phyloP scores from a whole-genome alignment of 2,888 invertebrate species.

The Abrostola tripartita region DNA sequence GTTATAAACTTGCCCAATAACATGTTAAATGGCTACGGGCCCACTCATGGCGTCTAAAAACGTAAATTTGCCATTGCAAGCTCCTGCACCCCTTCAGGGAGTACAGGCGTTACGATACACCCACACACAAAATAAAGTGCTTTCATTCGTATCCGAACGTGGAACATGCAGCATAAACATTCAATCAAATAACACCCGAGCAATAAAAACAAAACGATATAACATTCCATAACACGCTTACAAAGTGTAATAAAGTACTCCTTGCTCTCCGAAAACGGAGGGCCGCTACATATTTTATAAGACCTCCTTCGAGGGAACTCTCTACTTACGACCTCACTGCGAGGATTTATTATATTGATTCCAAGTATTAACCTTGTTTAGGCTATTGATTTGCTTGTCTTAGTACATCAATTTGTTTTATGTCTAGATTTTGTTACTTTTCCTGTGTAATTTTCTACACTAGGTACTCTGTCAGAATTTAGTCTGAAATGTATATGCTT shows the following conservation, averaged over 20 bases:
- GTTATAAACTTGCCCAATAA: too few species aligned
- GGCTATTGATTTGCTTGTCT: slow-evolving; percentile 29
- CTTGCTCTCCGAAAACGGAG: slow-evolving; percentile 25
- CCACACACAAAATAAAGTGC: background rate
- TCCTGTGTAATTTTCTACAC: background rate
- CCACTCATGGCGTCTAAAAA: too few species aligned
- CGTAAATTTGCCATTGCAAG: too few species aligned
- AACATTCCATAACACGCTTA: slow-evolving; percentile 42
- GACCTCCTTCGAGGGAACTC: slow-evolving; percentile 32
- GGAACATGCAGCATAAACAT: slow-evolving; percentile 23
- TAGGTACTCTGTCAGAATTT: too few species aligned
- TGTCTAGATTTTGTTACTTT: background rate
- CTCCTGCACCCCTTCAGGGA: too few species aligned
- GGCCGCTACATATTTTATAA: slow-evolving; percentile 54
- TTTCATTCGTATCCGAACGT: slow-evolving; percentile 1
- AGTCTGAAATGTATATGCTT: too few species aligned
- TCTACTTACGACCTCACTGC: slow-evolving; percentile 34
- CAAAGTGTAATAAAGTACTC: slow-evolving; percentile 48
- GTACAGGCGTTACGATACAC: too few species aligned
- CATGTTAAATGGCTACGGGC: too few species aligned
- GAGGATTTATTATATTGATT: slow-evolving; percentile 50
- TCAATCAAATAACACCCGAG: slow-evolving; percentile 36
- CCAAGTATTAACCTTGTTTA: slow-evolving; percentile 49
- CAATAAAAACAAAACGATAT: slow-evolving; percentile 45
- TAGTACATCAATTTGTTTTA: background rate